Base-by-base conservation (phyloP, 2,888 invertebrate species). In the Eristalinus aeneus region DNA sequence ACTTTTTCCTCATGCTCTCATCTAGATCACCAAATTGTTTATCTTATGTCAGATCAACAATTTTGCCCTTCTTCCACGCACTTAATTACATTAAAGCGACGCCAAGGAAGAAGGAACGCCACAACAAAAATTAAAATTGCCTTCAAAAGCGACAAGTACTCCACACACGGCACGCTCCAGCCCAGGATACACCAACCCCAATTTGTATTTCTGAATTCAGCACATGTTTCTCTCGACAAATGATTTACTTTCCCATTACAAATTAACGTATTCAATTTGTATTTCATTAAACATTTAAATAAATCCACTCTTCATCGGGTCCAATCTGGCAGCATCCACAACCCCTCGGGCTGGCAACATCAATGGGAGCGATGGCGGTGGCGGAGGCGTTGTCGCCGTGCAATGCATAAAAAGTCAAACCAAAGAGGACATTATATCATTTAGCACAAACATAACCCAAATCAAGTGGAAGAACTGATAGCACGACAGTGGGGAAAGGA, bases 201-300 rank as follows among this genome's bases (percentile, higher is more conserved):
- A 73, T 75, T 81, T 67, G 68, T 53, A 63, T n/a, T 58, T 80
- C 54, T 36, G 32, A 80, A 71, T 72, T 76, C 75, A 72, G 58
- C 84, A 75, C 80, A 85, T 79, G 81, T 73, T 81, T 60, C 60
- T 60, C 53, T 58, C 58, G 60, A 39, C 85, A 76, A 46, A 80
- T 81, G 76, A 85, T 81, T 85, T 72, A 68, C 54, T 76, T 68
- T 76, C 58, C 31, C 76, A 76, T 80, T 80, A 81, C 85, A 85
- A 85, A 80, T 80, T 80, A 80, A 81, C 72, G 76, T 73, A 72
- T 85, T 81, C 81, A 85, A 85, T 81, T 85, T 85, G 67, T 73
- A 68, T 85, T 81, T 85, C 85, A 81, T 85, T 76, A 85, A 85
- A 76, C 81, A 85, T 85, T 85, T 85, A 85, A 85, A 80, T 80